phyloP scores from a whole-genome alignment of 2,797 vertebrate genomes.

The Danio choprae region DNA sequence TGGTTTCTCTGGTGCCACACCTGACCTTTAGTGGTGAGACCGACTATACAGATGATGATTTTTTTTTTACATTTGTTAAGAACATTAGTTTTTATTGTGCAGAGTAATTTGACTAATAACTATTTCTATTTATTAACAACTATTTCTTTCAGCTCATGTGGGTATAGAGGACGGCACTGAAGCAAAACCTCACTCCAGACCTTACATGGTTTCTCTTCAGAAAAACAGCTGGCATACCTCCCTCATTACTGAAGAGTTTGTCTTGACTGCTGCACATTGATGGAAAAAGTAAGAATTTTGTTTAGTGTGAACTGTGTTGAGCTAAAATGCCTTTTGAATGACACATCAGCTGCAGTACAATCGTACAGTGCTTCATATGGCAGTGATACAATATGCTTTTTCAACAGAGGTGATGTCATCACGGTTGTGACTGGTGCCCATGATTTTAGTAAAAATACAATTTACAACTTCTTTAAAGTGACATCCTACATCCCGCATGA shows the following conservation, averaged over 20 bases:
- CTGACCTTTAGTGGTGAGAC: not conserved
- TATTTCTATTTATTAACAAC: too few relatives aligned
- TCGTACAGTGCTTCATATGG: not conserved
- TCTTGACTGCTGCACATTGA: too few relatives aligned
- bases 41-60: not conserved
- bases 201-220: too few relatives aligned
- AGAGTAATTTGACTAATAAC: too few relatives aligned
- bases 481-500: not conserved
- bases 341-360: not conserved
- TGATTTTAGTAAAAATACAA: fast-evolving
- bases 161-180: too few relatives aligned
- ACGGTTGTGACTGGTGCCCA: not conserved
- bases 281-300: conserved; percentile 41
- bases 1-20: conserved; percentile 36
- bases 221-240: too few relatives aligned
- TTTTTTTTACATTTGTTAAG: too few relatives aligned
- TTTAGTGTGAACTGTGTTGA: not conserved
- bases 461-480: not conserved
- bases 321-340: not conserved
- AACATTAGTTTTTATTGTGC: too few relatives aligned
- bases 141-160: too few relatives aligned
- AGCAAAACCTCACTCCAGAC: too few relatives aligned
- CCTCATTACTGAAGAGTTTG: too few relatives aligned
- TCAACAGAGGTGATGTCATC: not conserved
- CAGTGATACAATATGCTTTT: not conserved